Base-by-base conservation (phyloP, 2,888 invertebrate genomes). In the Galeopsomyia nigrocyanea region DNA sequence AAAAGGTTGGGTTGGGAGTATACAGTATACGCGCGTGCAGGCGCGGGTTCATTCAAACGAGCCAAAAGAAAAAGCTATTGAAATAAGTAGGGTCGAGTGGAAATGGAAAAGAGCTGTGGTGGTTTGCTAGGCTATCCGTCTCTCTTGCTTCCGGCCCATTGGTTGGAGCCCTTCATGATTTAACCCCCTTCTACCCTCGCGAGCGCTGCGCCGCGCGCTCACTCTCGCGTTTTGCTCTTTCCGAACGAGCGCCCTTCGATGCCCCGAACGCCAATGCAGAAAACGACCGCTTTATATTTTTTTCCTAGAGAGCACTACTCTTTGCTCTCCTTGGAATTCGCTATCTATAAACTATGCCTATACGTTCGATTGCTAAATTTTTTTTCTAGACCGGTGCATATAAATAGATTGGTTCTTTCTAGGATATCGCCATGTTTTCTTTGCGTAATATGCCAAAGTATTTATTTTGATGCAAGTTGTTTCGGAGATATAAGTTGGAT, bases 31-130 rank as follows among this genome's bases (percentile, higher is more conserved):
- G 66, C 62, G 17, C 56, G 65, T 47, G 61, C 49, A n/a, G n/a
- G 46, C 61, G 47, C 14, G 75, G 80, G 81, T 80, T 84, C 82
- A 82, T 83, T 84, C 83, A 83, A 83, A 83, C 82, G 82, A 82
- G 79, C 79, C 79, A 78, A 81, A 79, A 81, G 81, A 81, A 81
- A 72, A 75, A 82, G 82, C 82, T 81, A 84, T 84, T 83, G 83
- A 82, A 82, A 84, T 83, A 84, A 85, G 84, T 83, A 84, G 83
- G 83, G 82, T 84, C 82, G 83, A 84, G 82, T 82, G 79, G 79
- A 80, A 80, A 72, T 75, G 71, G 76, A 76, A 73, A 75, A 76
- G 73, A 77, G 66, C 70, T 60, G 70, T 58, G 67, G 63, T 58
- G 72, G 64, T 67, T 62, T 63, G 49, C 70, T 2, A 9, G 56